phyloP scores from a whole-genome alignment of 2,797 vertebrate species.

The Ataeniobius toweri region DNA sequence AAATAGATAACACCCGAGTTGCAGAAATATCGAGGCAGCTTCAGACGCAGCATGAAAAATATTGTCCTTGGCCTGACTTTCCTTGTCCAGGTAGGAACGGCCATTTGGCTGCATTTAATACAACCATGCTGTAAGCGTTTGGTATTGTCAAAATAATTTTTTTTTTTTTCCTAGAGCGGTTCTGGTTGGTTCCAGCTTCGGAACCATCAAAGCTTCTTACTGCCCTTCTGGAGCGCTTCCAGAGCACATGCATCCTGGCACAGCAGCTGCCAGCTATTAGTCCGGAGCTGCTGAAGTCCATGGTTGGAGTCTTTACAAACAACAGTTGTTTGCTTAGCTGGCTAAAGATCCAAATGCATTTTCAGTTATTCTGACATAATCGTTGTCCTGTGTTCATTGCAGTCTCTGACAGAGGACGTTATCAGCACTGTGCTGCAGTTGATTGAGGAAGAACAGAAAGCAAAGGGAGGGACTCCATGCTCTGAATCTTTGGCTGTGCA shows the following conservation, averaged over 20 bases:
- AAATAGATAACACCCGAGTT: constrained; percentile 87
- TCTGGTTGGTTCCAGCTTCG: constrained; percentile 86
- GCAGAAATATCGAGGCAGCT: constrained; percentile 86
- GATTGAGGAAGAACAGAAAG: constrained; percentile 84
- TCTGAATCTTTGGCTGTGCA: constrained; percentile 85
- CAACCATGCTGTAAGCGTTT: background rate
- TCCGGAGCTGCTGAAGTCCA: constrained; percentile 87
- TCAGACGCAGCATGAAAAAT: constrained; percentile 91
- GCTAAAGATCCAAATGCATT: background rate
- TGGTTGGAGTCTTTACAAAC: constrained; percentile 70
- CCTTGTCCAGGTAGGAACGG: constrained; percentile 89
- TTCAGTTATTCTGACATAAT: background rate
- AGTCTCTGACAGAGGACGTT: constrained; percentile 90
- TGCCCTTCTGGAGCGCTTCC: constrained; percentile 88
- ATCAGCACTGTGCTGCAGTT: constrained; percentile 86
- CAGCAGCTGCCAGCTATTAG: constrained; percentile 91
- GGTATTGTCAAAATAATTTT: background rate
- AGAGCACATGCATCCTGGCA: constrained; percentile 86
- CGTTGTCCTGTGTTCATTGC: background rate
- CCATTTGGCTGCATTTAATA: background rate
- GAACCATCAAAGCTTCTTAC: constrained; percentile 85
- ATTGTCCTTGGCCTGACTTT: constrained; percentile 96
- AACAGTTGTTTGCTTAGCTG: background rate
- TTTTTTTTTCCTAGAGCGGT: constrained; percentile 82
- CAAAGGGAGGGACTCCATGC: constrained; percentile 56